Conservation (phyloP, 64 coral and sea anemone species). For the Anthopleura sola region DNA sequence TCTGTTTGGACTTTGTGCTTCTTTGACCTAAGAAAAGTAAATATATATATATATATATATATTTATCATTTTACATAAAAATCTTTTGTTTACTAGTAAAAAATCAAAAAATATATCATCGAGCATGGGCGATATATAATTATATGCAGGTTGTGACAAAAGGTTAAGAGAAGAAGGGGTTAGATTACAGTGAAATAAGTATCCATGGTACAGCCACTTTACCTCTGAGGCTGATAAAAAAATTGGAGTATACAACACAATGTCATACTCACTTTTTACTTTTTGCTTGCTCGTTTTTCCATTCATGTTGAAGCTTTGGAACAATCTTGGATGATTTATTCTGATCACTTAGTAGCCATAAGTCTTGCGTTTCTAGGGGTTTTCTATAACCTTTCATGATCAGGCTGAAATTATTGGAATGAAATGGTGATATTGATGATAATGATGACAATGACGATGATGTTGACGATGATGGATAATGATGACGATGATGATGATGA, state of each 20-base stretch:
- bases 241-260: not conserved
- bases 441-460: not conserved
- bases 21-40: not conserved
- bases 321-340: slow-evolving; percentile 38
- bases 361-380: slow-evolving; percentile 36
- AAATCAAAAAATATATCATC: too few relatives aligned
- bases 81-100: too few relatives aligned
- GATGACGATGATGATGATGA: not conserved
- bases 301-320: slow-evolving; percentile 54
- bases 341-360: slow-evolving; percentile 44
- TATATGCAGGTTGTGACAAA: too few relatives aligned
- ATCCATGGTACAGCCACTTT: too few relatives aligned
- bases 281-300: slow-evolving; percentile 61
- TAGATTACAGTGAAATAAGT: too few relatives aligned
- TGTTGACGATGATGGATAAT: not conserved
- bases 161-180: not conserved
- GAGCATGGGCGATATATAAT: too few relatives aligned
- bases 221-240: too few relatives aligned
- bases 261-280: slow-evolving; percentile 18
- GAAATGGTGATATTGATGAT: not conserved
- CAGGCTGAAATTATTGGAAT: slow-evolving; percentile 18
- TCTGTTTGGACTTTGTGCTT: slow-evolving; percentile 8
- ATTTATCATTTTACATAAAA: too few relatives aligned
- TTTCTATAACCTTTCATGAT: slow-evolving; percentile 46
- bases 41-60: too few relatives aligned